These are phyloP conservation scores for Oxyura jamaicensis DNA, from an alignment of 2,113 vertebrate genomes.

Conservation along the genomic window DNA sequence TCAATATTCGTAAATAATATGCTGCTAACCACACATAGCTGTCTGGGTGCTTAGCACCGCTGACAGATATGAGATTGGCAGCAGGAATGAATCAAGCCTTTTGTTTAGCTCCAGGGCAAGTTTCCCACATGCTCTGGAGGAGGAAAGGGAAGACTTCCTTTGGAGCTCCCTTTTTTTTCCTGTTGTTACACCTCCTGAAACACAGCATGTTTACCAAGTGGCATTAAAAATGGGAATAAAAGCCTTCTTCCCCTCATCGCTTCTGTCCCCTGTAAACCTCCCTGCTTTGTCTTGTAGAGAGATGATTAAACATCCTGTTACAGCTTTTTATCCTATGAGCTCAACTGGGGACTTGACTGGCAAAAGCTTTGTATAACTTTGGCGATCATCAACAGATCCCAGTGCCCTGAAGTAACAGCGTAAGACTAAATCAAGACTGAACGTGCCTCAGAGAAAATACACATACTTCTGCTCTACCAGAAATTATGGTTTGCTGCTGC, in stretches of 20 bases:
- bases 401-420: accelerated
- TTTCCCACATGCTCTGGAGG: neutral
- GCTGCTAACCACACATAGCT: neutral
- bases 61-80: neutral
- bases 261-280: neutral
- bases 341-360: neutral
- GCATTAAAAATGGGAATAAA: neutral
- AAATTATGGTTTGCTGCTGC: neutral
- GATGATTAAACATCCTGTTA: neutral
- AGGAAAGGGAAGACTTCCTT: neutral
- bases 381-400: neutral
- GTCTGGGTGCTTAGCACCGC: neutral
- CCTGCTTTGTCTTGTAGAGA: neutral
- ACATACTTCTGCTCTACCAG: neutral
- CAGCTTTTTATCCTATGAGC: neutral
- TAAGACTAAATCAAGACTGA: neutral
- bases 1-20: neutral
- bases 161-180: no score
- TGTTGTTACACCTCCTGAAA: neutral
- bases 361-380: neutral
- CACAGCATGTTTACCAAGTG: neutral
- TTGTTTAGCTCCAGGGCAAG: neutral
- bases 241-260: neutral
- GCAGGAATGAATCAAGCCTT: neutral
- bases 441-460: accelerated